Evolutionary conservation across 2,888 invertebrate species (phyloP), one percentile per base, ranked within the genome.

Genomic region (Chymomyza amoena): DNA sequence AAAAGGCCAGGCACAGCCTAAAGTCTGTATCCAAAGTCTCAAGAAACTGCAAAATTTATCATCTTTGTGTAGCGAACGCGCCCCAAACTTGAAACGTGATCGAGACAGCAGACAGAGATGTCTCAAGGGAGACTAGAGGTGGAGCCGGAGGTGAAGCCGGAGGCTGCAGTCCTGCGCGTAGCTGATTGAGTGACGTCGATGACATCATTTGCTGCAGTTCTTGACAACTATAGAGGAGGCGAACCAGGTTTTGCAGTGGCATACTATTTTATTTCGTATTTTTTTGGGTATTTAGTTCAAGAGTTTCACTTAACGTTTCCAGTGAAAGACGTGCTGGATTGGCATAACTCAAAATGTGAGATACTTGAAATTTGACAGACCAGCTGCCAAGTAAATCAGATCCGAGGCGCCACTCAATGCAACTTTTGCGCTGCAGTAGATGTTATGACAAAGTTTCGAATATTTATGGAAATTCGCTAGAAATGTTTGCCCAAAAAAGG

Each of bases 401-500:
- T 20, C 1, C 54, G 5, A 54, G 54, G 18, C 54, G 54, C 20
- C 18, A 16, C 18, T 54, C 54, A 15, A 57, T 32, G 32, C 7
- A 32, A 32, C 32, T 32, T 32, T 6, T 32, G 25, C 3, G 25
- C 4, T 25, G 2, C 25, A 57, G 25, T 7, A 13, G 66, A 72
- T 77, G 71, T 82, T 77, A 80, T 81, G 81, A 80, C 76, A 79
- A 70, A 74, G 79, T 75, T 71, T 72, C 68, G 79, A 81, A 81
- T 80, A 83, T 83, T 83, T 72, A 83, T 83, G 78, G 68, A 66
- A 73, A 78, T 61, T 64, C 72, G 32, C 64, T 59, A 9, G 10
- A 57, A 25, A 18, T 57, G 15, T 18, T 25, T 25, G 28, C 28
- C 25, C 18, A 18, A 32, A 25, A 45, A 45, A 45, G 39, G 39